A percentile compares a stretch with the other conserved stretches of the same genome.
phyloP scores from a whole-genome alignment of 2,888 invertebrate genomes.

The Andrena haemorrhoa region DNA sequence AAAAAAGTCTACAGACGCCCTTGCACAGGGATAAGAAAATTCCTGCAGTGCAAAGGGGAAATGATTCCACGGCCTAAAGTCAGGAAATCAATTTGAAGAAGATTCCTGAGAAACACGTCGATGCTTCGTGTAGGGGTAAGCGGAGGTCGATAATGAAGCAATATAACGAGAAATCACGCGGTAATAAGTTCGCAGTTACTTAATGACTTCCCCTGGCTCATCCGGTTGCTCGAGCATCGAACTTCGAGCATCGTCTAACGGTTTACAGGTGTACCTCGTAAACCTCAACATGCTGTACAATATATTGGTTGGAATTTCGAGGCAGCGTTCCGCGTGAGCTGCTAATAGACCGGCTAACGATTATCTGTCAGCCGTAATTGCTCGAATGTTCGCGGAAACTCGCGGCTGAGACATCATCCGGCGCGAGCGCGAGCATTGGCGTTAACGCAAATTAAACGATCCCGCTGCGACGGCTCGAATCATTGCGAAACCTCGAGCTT shows the following conservation, averaged over 20 bases:
- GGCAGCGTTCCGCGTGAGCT: slow-evolving; percentile 27
- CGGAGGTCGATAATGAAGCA: slow-evolving; percentile 28
- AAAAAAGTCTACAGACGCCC: no score
- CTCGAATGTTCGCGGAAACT: slow-evolving; percentile 46
- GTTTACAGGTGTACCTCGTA: slow-evolving; percentile 46
- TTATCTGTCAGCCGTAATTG: slow-evolving; percentile 60
- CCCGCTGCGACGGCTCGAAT: slow-evolving; percentile 12
- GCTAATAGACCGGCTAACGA: slow-evolving; percentile 61
- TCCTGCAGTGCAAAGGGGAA: no score
- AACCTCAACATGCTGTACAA: slow-evolving; percentile 17
- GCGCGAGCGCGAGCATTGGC: slow-evolving; percentile 8
- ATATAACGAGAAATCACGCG: slow-evolving; percentile 35
- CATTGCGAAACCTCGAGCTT: not conserved
- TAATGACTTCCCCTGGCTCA: slow-evolving; percentile 24
- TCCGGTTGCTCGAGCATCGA: slow-evolving; percentile 15
- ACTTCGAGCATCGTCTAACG: slow-evolving; percentile 28
- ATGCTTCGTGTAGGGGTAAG: not conserved
- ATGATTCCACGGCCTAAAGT: not conserved
- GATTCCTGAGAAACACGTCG: not conserved
- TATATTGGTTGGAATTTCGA: slow-evolving; percentile 39
- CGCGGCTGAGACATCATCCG: slow-evolving; percentile 7
- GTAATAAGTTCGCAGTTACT: slow-evolving; percentile 42
- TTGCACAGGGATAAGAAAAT: no score
- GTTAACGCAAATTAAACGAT: slow-evolving; percentile 61
- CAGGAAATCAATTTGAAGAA: slow-evolving; percentile 1